Base-by-base conservation (phyloP, 2,113 vertebrate genomes). In the Ornithorhynchus anatinus region DNA sequence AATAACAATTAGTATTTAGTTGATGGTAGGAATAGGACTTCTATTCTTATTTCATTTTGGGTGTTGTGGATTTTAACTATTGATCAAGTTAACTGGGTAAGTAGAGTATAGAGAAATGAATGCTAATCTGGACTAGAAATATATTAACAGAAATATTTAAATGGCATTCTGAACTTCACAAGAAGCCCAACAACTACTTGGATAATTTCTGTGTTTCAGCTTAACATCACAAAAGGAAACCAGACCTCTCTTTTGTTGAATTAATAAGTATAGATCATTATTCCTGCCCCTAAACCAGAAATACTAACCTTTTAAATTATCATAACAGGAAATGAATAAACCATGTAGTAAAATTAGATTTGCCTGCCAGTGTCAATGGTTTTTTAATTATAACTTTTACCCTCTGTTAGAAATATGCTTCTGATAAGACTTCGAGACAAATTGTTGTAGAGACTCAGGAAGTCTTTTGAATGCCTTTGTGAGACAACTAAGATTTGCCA, bases 91-190 rank as follows among this genome's bases (percentile, higher is more conserved):
- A n/a, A n/a, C n/a, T n/a, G n/a, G n/a, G n/a, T n/a, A n/a, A n/a
- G n/a, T n/a, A n/a, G n/a, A n/a, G n/a, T n/a, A n/a, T n/a, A n/a
- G n/a, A n/a, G n/a, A n/a, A n/a, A n/a, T n/a, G n/a, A n/a, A n/a
- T n/a, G n/a, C n/a, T n/a, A n/a, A n/a, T n/a, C 68, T 69, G 45
- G 80, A 86, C 83, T 71, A 77, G 81, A 81, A 57, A 68, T 45
- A 11, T 19, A 66, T 60, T 66, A 58, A 80, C 65, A 66, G 32
- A 79, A 71, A 60, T 79, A 80, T 71, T 81, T 80, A 50, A 40
- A 69, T 75, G 39, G 10, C 80, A 71, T 79, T 88, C 79, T 69
- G 60, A 38, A 73, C 84, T 81, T 83, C 70, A 58, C 57, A 6
- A n/a, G 11, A 60, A 51, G 32, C 17, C 61, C n/a, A 10, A 68